These are phyloP conservation scores for Phrynosoma blainvillii DNA, from an alignment of 2,113 vertebrate genomes.

Conservation along the genomic window DNA sequence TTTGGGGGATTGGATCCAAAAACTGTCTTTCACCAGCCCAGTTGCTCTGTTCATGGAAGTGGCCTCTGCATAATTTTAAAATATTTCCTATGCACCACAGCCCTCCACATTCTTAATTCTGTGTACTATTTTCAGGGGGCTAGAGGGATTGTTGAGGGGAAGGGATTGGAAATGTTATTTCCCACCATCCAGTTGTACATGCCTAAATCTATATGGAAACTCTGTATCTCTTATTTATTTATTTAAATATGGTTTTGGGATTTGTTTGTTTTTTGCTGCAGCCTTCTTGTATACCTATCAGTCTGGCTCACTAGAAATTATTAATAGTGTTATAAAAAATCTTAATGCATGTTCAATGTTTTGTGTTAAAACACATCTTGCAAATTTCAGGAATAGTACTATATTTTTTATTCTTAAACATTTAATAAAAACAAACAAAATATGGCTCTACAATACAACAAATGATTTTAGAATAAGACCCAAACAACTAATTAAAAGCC, in stretches of 20 bases:
- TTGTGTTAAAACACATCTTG: background rate
- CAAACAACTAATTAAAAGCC: background rate
- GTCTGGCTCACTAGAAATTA: background rate
- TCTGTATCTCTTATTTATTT: no score
- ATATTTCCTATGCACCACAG: background rate
- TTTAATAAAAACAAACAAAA: conserved; percentile 42
- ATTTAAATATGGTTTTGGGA: no score
- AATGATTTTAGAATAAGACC: no score
- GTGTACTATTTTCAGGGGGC: no score
- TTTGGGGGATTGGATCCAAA: background rate
- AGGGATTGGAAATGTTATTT: background rate
- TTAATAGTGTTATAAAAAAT: background rate
- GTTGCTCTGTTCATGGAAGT: no score
- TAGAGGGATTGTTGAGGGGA: background rate
- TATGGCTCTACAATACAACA: conserved; percentile 37
- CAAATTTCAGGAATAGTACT: background rate
- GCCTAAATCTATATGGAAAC: no score
- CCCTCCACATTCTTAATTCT: no score
- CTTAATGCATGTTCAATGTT: background rate
- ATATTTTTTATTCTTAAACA: background rate
- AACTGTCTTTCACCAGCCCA: background rate
- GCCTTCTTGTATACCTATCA: no score
- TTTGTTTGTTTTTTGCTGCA: no score
- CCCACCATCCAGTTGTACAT: no score
- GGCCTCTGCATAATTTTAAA: background rate